Percentiles rank a stretch among this genome's conserved stretches.
Evolutionary conservation across 2,797 vertebrate genomes (phyloP).

Genomic region (Argentina silus): DNA sequence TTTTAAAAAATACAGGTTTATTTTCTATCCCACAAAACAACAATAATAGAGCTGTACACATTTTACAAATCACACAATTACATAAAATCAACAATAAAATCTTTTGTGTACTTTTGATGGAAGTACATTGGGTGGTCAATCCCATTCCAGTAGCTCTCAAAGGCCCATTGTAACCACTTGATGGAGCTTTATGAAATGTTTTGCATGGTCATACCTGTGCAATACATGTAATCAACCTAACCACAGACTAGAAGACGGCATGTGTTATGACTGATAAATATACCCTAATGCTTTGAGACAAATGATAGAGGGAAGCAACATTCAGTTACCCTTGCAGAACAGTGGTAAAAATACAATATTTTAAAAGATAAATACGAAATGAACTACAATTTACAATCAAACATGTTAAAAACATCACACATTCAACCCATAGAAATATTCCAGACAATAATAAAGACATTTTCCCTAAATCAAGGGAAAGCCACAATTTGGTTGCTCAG

Average conservation of each 20-base stretch:
- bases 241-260: constrained; percentile 25
- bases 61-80: constrained; percentile 76
- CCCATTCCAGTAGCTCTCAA: constrained; percentile 51
- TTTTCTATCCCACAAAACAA: constrained; percentile 72
- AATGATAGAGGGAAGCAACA: constrained; percentile 48
- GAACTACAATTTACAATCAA: constrained; percentile 82
- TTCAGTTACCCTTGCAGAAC: constrained; percentile 56
- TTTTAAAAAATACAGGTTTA: constrained; percentile 82
- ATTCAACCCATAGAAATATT: constrained; percentile 67
- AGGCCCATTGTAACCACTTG: constrained; percentile 16
- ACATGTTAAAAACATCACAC: constrained; percentile 61
- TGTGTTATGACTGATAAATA: constrained; percentile 49
- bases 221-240: constrained; percentile 27
- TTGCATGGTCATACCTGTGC: constrained; percentile 15
- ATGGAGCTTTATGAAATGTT: not conserved
- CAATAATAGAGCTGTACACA: constrained; percentile 78
- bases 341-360: constrained; percentile 73
- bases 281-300: constrained; percentile 57
- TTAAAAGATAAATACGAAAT: constrained; percentile 80
- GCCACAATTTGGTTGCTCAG: constrained; percentile 46
- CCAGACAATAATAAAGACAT: constrained; percentile 56
- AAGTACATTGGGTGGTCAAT: constrained; percentile 51
- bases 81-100: constrained; percentile 52
- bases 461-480: constrained; percentile 48
- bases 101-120: constrained; percentile 47